Evolutionary conservation across 53 echinoderm and acorn worm genomes (phyloP), one percentile per base, ranked within the genome.

Genomic region (Glandiceps talaboti): DNA sequence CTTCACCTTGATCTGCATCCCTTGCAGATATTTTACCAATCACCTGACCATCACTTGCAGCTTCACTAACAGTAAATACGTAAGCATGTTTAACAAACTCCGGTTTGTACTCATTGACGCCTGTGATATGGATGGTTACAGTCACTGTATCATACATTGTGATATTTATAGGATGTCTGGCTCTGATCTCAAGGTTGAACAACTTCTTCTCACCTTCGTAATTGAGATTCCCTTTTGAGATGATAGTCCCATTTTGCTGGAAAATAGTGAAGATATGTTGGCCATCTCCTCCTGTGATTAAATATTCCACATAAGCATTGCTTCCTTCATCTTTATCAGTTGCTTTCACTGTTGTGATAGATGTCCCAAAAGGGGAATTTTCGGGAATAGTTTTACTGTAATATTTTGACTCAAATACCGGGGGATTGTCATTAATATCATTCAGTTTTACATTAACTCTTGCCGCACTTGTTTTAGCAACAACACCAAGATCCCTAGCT

Each of bases 51-150:
- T 97, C 97, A 6, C 84, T 31, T 29, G 91, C 97, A 77, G 87
- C 93, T 82, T 97, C 97, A 73, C 91, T 90, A 1, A 97, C 88
- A 29, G 89, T 88, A 80, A 91, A 93, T 73, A 90, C 91, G 73
- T 93, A 97, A 31, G 83, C 79, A 1, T 83, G 79, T 76, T 93
- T 83, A 79, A 91, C 77, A 76, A 97, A 97, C 73, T 79, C 76
- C 32, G 97, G 97, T 73, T 84, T 87, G 86, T 86, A 93, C 74
- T 97, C 97, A 77, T 97, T 97, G 76, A 89, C 82, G n/a, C 97
- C 93, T 1, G 87, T 89, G 14, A 97, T 82, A 30, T 89, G 85
- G 0, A 97, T 86, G 29, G 78, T 82, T 27, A 97, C 91, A 76
- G 91, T 91, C 64, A 93, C 89, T 30, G 79, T 79, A 32, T 84